Percentiles rank a stretch among this genome's conserved stretches.
These are phyloP conservation scores for Monopis laevigella DNA, from an alignment of 2,888 invertebrate genomes.

Conservation along the genomic window DNA sequence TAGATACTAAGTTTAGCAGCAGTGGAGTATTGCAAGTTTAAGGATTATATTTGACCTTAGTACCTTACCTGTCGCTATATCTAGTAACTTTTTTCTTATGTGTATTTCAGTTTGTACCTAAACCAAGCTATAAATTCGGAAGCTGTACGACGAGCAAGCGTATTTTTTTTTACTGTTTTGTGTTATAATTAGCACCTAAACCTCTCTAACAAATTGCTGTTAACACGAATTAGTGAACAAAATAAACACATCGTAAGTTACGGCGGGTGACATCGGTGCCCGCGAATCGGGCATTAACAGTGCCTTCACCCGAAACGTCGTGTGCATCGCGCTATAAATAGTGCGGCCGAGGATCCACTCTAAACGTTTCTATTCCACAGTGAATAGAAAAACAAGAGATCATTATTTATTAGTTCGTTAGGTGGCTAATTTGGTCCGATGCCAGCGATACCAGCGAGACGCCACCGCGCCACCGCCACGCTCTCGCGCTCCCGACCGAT, in stretches of 20 bases:
- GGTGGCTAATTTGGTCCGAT: slow-evolving; percentile 64
- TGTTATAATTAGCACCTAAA: slow-evolving; percentile 3
- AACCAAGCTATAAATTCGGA: too few species aligned
- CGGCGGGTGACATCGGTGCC: slow-evolving; percentile 38
- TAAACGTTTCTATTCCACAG: slow-evolving; percentile 59
- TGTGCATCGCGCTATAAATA: slow-evolving; percentile 58
- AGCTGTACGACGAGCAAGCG: too few species aligned
- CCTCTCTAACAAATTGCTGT: slow-evolving; percentile 56
- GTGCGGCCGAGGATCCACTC: slow-evolving; percentile 43
- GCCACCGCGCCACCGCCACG: too few species aligned
- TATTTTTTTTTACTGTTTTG: too few species aligned
- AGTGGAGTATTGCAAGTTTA: too few species aligned
- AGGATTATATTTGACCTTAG: too few species aligned
- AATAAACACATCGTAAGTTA: slow-evolving; percentile 45
- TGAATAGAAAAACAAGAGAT: slow-evolving; percentile 66
- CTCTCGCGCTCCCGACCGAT: slow-evolving; percentile 51
- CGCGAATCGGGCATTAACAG: slow-evolving; percentile 57
- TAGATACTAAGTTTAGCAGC: too few species aligned
- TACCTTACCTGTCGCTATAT: too few species aligned
- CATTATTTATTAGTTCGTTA: slow-evolving; percentile 67
- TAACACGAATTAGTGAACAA: slow-evolving; percentile 50
- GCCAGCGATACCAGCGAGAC: slow-evolving; percentile 54
- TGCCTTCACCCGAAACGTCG: slow-evolving; percentile 63
- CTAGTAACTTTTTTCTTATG: too few species aligned
- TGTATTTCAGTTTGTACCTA: too few species aligned